These are phyloP conservation scores for Probaryconus sp. DNA, from an alignment of 1,140 invertebrate genomes.

Conservation along the genomic window DNA sequence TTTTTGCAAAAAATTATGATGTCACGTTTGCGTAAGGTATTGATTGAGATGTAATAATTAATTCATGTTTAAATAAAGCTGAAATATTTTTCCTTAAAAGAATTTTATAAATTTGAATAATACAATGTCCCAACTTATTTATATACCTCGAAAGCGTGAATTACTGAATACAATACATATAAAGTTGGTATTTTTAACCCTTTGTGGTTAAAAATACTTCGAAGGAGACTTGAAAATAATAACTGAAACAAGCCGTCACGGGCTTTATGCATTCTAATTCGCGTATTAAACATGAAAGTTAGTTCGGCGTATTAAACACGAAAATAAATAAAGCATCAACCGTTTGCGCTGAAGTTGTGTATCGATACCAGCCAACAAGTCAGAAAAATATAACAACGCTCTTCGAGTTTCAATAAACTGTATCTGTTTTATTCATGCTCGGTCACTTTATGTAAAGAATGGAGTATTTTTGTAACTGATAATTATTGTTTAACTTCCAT, in stretches of 20 bases:
- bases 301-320: slow-evolving; percentile 11
- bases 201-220: slow-evolving; percentile 7
- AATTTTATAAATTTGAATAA: too few species aligned
- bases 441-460: slow-evolving; percentile 7
- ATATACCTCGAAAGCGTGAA: neutral
- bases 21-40: too few species aligned
- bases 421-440: slow-evolving; percentile 7
- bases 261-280: neutral
- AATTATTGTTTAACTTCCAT: slow-evolving; percentile 24
- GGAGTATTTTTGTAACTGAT: slow-evolving; percentile 10
- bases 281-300: slow-evolving; percentile 13
- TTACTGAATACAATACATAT: neutral
- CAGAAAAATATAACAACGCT: slow-evolving; percentile 3
- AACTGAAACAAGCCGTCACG: too few species aligned
- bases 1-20: too few species aligned
- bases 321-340: slow-evolving; percentile 20
- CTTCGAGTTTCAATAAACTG: slow-evolving; percentile 1
- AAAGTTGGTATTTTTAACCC: neutral
- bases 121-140: neutral
- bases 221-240: neutral
- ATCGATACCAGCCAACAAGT: slow-evolving; percentile 14
- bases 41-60: too few species aligned
- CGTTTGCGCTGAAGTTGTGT: slow-evolving; percentile 3
- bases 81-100: too few species aligned
- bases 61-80: too few species aligned